phyloP scores from a whole-genome alignment of 2,888 invertebrate genomes.

The Entomobrya multifasciata region DNA sequence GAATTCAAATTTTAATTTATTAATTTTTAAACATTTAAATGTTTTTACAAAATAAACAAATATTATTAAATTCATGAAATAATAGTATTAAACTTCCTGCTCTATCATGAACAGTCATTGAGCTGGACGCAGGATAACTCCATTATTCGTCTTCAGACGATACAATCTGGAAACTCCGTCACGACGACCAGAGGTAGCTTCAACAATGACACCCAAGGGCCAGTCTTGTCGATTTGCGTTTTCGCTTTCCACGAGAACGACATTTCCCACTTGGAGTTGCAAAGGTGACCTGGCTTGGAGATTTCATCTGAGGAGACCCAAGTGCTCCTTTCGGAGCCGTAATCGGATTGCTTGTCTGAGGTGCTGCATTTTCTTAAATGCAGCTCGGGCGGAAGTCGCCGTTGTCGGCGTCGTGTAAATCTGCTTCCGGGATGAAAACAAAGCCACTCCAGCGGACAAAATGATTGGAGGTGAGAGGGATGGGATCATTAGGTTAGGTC shows the following conservation, averaged over 20 bases:
- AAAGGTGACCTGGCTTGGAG: too few species aligned
- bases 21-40: too few species aligned
- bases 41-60: too few species aligned
- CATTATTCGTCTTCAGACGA: background rate
- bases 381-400: background rate
- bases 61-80: too few species aligned
- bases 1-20: too few species aligned
- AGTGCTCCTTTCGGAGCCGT: too few species aligned
- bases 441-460: background rate
- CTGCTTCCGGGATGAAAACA: conserved; percentile 8
- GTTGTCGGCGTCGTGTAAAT: background rate
- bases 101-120: conserved; percentile 28
- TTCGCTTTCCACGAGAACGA: conserved; percentile 21
- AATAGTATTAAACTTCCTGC: too few species aligned
- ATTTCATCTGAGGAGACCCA: too few species aligned
- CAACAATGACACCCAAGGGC: conserved; percentile 12
- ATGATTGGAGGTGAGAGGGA: conserved; percentile 24
- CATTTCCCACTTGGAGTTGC: background rate
- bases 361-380: too few species aligned
- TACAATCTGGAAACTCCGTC: background rate
- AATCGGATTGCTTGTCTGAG: background rate
- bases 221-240: conserved; percentile 13
- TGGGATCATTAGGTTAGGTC: conserved; percentile 16
- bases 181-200: background rate
- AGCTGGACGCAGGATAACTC: conserved; percentile 9